Evolutionary conservation across 2,888 invertebrate genomes (phyloP), one percentile per base, ranked within the genome.

Genomic region (Chrysolina haemoptera): DNA sequence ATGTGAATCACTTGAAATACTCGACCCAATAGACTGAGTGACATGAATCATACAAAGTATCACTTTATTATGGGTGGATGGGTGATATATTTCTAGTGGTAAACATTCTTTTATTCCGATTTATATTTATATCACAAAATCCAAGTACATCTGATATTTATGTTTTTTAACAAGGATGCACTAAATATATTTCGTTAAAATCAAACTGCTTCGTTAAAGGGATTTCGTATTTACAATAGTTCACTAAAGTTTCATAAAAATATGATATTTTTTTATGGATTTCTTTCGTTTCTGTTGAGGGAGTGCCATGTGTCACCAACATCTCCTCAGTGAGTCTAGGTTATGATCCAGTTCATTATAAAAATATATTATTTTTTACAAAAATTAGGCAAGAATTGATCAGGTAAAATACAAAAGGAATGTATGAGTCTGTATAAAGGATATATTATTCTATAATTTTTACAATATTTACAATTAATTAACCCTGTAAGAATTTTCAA

Each of bases 1-100:
- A 48, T 62, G 46, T 69, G 27, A 16, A 43, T 68, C 59, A 68
- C 46, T 62, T 69, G 46, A 48, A 68, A 55, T 68, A 35, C 35
- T 35, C 35, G 8, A 35, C 35, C 35, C 35, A 35, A 27, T 5
- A 27, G 27, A 3, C 27, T 27, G 35, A 35, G 35, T 35, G 35
- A 35, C 8, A 35, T 35, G 0, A 6, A 35, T 35, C 35, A 8
- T 35, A 35, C 35, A 35, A 35, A 35, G 35, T 35, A 35, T 35
- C 8, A 35, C 35, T 35, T 35, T 4, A 35, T 35, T 35, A 27
- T 27, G 27, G 27, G 8, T 20, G 53, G 12, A 53, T 20, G 20
- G 53, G 53, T 0, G 35, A 20, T 53, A 6, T 35, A 27, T 35
- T 59, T 35, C 59, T 27, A 27, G 35, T 35, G 59, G 20, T 22